Base-by-base conservation (phyloP, 2,113 vertebrate genomes). In the Dicentrarchus labrax region DNA sequence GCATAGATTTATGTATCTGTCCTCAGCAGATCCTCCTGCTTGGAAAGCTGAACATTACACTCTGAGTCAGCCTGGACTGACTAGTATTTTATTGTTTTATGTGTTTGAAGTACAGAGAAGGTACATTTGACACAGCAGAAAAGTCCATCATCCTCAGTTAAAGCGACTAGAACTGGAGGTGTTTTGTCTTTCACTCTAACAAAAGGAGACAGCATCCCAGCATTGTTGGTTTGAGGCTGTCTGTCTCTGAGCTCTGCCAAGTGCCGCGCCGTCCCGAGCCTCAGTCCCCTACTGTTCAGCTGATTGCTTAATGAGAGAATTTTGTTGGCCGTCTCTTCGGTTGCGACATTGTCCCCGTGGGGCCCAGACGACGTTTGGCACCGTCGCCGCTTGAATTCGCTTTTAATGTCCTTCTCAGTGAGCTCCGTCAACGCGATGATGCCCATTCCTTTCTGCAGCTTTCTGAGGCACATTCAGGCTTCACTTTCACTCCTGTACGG, bases 301-400 rank as follows among this genome's bases (percentile, higher is more conserved):
- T 72, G 67, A 78, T 77, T 67, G 30, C 64, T 70, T 54, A 66
- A 73, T 43, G 45, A 72, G 51, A 72, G 50, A 72, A 50, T 75
- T 82, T 22, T 8, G 47, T 78, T 79, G 78, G 62, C 51, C 0
- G 45, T 21, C 41, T 5, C 41, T 76, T 41, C 2, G 0, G 22
- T 61, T 2, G 6, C 65, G 45, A 73, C 6, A 0, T 9, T 41
- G 6, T 12, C 11, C 50, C 62, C 10, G 16, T 24, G 5, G 24
- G 48, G 30, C 48, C 4, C 39, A 48, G 39, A 11, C 53, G 6
- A 38, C 22, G 11, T 53, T 74, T 74, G 64, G 69, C 74, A 53
- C 11, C 7, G 5, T 7, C 8, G 4, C 16, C 51, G 2, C 76
- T 62, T 24, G 45, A 22, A 80, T 45, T 78, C 0, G 0, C 16